Evolutionary conservation across 2,113 vertebrate species (phyloP), one percentile per base, ranked within the genome.

Genomic region (Clinocottus analis): DNA sequence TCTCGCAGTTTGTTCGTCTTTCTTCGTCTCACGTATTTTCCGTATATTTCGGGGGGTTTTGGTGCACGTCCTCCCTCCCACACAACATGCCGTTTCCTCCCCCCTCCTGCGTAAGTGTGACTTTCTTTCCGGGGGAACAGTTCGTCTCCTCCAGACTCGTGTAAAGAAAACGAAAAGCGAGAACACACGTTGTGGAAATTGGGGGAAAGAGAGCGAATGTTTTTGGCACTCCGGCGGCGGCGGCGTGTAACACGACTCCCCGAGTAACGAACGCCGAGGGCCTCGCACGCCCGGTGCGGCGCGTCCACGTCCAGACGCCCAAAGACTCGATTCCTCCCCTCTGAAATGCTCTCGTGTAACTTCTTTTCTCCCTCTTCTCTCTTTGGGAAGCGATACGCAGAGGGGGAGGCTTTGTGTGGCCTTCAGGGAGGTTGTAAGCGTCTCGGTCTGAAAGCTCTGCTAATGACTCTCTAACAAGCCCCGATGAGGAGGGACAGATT

Each of bases 401-500:
- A 19, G 3, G 4, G 31, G 4, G 31, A 61, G 62, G 23, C 29
- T n/a, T 0, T 2, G 3, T 58, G 23, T n/a, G 29, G 29, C 35
- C 64, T 80, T 77, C 69, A 72, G 84, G 85, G 87, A 90, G 90
- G 82, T 62, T 82, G 85, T 76, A 27, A 66, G 75, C 75, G 85
- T 93, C 90, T 91, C 63, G 89, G 86, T 93, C 86, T 75, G 76
- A 81, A 74, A 85, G 80, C 37, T 21, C 27, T 29, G 82, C 76
- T 94, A 93, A 92, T 91, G 91, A 90, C 83, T 90, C 85, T 79
- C 37, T 89, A 89, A 90, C 86, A 81, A 85, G 88, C 53, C 0
- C 77, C 73, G 90, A 91, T 90, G 72, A 87, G 55, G 75, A 89
- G 81, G 73, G 75, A 25, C 69, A 83, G 87, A 89, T 86, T 82